Evolutionary conservation across 2,888 invertebrate species (phyloP).

Genomic region (Petrolisthes cinctipes): DNA sequence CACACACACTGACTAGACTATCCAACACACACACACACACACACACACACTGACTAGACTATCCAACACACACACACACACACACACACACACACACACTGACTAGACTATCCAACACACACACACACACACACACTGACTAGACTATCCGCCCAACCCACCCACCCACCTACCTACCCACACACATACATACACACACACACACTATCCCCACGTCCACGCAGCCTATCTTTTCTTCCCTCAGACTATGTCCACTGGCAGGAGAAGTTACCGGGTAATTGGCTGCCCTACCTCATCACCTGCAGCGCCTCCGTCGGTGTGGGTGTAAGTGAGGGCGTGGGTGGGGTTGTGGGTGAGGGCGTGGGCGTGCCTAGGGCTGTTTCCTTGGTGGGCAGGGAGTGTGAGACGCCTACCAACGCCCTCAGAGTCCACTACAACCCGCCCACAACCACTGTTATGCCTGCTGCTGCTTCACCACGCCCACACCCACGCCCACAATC

Average conservation of each 20-base stretch:
- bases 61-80: not conserved
- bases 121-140: no score
- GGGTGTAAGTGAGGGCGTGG: not conserved
- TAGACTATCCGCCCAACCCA: not conserved
- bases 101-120: not conserved
- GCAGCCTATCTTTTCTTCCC: not conserved
- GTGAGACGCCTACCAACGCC: slow-evolving; percentile 53
- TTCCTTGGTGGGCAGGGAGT: slow-evolving; percentile 49
- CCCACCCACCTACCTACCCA: not conserved
- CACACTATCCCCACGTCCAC: not conserved
- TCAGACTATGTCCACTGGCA: slow-evolving; percentile 56
- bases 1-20: not conserved
- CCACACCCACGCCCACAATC: not conserved
- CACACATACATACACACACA: not conserved
- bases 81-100: not conserved
- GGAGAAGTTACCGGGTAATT: slow-evolving; percentile 34
- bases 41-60: not conserved
- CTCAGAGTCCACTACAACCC: slow-evolving; percentile 32
- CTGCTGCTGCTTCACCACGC: not conserved
- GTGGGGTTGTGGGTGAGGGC: not conserved
- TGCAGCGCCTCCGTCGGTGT: slow-evolving; percentile 78
- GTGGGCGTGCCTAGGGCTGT: slow-evolving; percentile 40
- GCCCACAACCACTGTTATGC: not conserved
- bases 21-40: not conserved
- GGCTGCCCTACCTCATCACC: slow-evolving; percentile 69